These are phyloP conservation scores for Pluvianellus socialis DNA, from an alignment of 2,113 vertebrate species.

Conservation along the genomic window DNA sequence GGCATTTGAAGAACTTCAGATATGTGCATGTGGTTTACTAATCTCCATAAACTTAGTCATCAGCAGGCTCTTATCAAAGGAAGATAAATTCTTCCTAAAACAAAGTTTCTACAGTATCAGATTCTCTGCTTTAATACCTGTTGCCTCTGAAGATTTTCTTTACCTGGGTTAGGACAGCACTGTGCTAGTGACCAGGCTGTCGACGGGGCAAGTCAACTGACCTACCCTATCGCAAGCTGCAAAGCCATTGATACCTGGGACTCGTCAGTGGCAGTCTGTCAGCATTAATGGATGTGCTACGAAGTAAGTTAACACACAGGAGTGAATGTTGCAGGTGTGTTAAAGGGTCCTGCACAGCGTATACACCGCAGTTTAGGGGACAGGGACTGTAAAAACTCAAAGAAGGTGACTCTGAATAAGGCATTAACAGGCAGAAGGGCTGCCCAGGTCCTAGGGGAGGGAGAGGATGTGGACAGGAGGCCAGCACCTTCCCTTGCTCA, in stretches of 20 bases:
- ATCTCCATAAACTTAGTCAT: background rate
- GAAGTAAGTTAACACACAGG: background rate
- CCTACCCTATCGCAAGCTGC: background rate
- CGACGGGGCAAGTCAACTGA: background rate
- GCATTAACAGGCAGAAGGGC: background rate
- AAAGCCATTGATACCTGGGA: background rate
- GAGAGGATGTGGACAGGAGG: background rate
- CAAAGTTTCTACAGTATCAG: background rate
- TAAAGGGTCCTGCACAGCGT: background rate
- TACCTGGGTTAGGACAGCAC: background rate
- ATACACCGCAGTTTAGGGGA: background rate
- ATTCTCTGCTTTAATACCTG: background rate
- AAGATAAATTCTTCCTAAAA: background rate
- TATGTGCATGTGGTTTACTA: background rate
- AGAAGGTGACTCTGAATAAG: background rate
- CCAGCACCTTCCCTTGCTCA: background rate
- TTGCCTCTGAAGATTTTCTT: background rate
- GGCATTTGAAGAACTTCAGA: slow-evolving; percentile 42
- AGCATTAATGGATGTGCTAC: background rate
- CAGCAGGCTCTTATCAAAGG: background rate
- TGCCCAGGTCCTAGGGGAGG: background rate
- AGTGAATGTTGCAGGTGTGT: background rate
- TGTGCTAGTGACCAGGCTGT: background rate
- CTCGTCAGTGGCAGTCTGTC: rapidly evolving
- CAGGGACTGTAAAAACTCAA: background rate